Conservation (phyloP, 2,888 invertebrate genomes). For the Dryococelus australis region DNA sequence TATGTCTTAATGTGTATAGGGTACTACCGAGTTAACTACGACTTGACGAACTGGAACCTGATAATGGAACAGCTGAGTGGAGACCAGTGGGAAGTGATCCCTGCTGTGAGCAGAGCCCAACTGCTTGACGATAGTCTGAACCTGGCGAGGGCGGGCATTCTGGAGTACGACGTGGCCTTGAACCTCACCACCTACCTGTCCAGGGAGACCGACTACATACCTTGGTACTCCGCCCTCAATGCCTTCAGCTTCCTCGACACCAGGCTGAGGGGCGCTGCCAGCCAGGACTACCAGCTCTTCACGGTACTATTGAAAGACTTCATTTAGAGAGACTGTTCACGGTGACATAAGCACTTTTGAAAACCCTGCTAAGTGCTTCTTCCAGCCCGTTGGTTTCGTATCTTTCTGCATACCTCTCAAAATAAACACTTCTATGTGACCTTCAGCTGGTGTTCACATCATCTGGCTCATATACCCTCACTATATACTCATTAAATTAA, state of each 20-base stretch:
- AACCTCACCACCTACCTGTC: slow-evolving; percentile 62
- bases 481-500: too few relatives aligned
- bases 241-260: slow-evolving; percentile 59
- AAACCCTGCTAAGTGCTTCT: too few relatives aligned
- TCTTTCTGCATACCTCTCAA: too few relatives aligned
- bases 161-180: slow-evolving; percentile 59
- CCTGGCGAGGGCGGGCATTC: slow-evolving; percentile 57
- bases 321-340: too few relatives aligned
- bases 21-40: slow-evolving; percentile 65
- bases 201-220: slow-evolving; percentile 61
- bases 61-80: slow-evolving; percentile 29
- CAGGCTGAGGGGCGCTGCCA: slow-evolving; percentile 56
- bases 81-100: slow-evolving; percentile 54
- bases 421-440: too few relatives aligned
- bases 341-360: too few relatives aligned
- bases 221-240: slow-evolving; percentile 61
- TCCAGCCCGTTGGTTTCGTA: too few relatives aligned
- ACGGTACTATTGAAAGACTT: too few relatives aligned
- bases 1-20: neutral
- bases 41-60: slow-evolving; percentile 64
- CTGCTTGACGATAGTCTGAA: slow-evolving; percentile 64
- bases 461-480: too few relatives aligned
- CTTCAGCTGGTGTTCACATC: too few relatives aligned
- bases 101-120: slow-evolving; percentile 63
- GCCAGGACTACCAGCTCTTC: slow-evolving; percentile 51